Evolutionary conservation across 2,797 vertebrate species (phyloP).

Genomic region (Hipposideros larvatus): DNA sequence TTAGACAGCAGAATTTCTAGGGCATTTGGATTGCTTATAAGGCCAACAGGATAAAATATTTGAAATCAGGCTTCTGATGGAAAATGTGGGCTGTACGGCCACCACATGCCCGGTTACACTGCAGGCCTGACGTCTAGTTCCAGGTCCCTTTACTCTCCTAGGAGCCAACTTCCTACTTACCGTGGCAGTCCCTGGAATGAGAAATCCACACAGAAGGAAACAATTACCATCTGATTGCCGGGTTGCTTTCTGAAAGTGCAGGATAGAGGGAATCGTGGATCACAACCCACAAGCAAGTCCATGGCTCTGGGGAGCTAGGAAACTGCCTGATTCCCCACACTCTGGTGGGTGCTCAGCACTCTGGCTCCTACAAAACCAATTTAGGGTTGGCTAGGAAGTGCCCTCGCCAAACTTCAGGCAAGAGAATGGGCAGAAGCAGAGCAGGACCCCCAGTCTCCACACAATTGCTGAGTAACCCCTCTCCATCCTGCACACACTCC

Average conservation of each 20-base stretch:
- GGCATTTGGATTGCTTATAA: slow-evolving; percentile 42
- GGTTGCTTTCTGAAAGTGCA: slow-evolving; percentile 74
- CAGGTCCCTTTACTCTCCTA: slow-evolving; percentile 13
- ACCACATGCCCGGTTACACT: neutral
- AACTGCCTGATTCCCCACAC: neutral
- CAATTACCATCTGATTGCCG: slow-evolving; percentile 72
- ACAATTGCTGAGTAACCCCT: neutral
- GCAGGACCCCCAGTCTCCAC: neutral
- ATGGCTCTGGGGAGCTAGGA: slow-evolving; percentile 33
- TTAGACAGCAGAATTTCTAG: neutral
- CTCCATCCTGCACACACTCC: neutral
- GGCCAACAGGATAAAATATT: neutral
- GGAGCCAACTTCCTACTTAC: slow-evolving; percentile 35
- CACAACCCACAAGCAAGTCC: slow-evolving; percentile 62
- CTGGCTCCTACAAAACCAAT: neutral
- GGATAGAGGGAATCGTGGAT: slow-evolving; percentile 51
- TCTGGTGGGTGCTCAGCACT: neutral
- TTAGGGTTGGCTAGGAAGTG: neutral
- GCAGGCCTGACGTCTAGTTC: neutral
- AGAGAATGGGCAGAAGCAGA: slow-evolving; percentile 17
- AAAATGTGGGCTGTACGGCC: slow-evolving; percentile 40
- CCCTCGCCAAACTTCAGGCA: neutral
- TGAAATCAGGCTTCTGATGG: slow-evolving; percentile 34
- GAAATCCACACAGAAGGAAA: slow-evolving; percentile 69
- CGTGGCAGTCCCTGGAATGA: slow-evolving; percentile 38